phyloP scores from a whole-genome alignment of 2,797 vertebrate species.

The Silurus aristotelis region DNA sequence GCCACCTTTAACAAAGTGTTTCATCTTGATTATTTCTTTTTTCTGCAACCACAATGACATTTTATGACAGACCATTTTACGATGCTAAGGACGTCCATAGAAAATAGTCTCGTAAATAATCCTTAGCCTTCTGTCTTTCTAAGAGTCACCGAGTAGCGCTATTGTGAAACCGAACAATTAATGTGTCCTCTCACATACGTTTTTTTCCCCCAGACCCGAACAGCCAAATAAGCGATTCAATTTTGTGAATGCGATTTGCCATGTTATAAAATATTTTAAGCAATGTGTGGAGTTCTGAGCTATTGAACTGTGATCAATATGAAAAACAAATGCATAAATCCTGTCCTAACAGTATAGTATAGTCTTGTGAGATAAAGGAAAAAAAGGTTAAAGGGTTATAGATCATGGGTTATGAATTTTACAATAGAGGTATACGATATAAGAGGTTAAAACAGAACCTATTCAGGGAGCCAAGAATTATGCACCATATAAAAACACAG shows the following conservation, averaged over 20 bases:
- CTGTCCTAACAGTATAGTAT: conserved; percentile 7
- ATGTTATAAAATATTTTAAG: conserved; percentile 24
- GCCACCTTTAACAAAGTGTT: conserved; percentile 73
- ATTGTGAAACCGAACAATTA: conserved; percentile 39
- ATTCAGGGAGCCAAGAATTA: background rate
- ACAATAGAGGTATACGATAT: background rate
- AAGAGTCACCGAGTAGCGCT: conserved; percentile 37
- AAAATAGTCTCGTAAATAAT: conserved; percentile 54
- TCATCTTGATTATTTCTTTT: conserved; percentile 71
- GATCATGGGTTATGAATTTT: background rate
- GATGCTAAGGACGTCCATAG: conserved; percentile 40
- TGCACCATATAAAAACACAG: background rate
- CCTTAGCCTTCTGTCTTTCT: conserved; percentile 47
- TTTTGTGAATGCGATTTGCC: conserved; percentile 22
- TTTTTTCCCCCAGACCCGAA: conserved; percentile 30
- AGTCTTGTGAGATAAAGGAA: background rate
- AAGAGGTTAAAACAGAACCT: background rate
- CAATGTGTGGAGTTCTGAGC: conserved; percentile 4
- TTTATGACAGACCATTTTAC: conserved; percentile 45
- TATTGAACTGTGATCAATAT: conserved; percentile 29
- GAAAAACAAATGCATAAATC: conserved; percentile 21
- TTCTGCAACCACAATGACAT: conserved; percentile 64
- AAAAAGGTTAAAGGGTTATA: background rate
- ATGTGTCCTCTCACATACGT: conserved; percentile 31
- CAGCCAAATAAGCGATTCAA: conserved; percentile 29